Conservation (phyloP, 2,797 vertebrate genomes). For the Myripristis jacobus region DNA sequence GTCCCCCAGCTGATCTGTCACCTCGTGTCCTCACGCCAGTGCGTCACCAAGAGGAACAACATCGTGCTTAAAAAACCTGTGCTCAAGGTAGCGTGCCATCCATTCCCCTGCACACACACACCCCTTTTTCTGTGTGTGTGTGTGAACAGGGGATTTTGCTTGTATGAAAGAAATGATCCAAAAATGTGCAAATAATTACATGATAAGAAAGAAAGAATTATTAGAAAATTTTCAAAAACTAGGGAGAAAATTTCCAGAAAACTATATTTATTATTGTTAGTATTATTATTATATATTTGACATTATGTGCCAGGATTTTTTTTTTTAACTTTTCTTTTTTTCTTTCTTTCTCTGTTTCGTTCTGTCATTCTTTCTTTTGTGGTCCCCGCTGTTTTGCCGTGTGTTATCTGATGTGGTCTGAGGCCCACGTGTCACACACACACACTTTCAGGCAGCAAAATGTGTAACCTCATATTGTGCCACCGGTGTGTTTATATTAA, state of each 20-base stretch:
- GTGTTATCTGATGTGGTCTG: neutral
- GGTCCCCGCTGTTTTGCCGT: neutral
- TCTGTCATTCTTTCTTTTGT: too few species aligned
- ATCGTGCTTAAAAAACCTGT: constrained; percentile 86
- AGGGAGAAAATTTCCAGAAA: too few species aligned
- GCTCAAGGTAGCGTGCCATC: constrained; percentile 83
- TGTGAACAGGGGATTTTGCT: neutral
- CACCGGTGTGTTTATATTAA: neutral
- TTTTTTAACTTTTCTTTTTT: too few species aligned
- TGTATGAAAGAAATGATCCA: too few species aligned
- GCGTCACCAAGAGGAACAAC: constrained; percentile 88
- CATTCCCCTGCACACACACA: neutral
- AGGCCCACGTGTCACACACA: neutral
- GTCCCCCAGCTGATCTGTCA: constrained; percentile 90
- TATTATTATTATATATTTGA: too few species aligned
- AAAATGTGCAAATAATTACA: too few species aligned
- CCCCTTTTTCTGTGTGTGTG: neutral
- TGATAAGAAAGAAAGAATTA: too few species aligned
- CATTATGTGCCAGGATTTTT: too few species aligned
- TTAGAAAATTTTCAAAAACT: too few species aligned
- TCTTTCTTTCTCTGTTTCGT: too few species aligned
- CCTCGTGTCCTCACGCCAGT: constrained; percentile 83
- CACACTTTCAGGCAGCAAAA: neutral
- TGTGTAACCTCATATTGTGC: neutral
- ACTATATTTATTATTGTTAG: too few species aligned